Conservation (phyloP, 2,113 vertebrate species). For the Paramormyrops kingsleyae region DNA sequence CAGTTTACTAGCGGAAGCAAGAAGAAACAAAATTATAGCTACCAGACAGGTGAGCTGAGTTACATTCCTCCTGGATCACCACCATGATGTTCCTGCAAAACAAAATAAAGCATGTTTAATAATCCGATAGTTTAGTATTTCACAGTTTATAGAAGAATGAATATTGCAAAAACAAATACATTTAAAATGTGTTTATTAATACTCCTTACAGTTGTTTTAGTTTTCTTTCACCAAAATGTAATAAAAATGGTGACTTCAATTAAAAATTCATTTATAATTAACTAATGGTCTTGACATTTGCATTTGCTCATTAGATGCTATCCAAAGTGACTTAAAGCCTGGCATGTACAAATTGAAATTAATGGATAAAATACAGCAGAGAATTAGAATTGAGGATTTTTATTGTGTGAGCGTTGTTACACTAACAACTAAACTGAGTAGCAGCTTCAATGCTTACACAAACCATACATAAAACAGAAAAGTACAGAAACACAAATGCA, state of each 20-base stretch:
- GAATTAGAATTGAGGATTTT: neutral
- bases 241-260: neutral
- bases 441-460: neutral
- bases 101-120: neutral
- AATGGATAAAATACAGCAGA: neutral
- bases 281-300: neutral
- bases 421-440: neutral
- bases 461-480: neutral
- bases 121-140: neutral
- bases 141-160: neutral
- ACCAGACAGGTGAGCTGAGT: neutral
- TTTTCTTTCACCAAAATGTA: neutral
- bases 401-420: neutral
- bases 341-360: neutral
- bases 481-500: too few relatives aligned
- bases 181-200: neutral
- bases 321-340: neutral
- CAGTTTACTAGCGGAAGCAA: neutral
- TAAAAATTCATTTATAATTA: constrained; percentile 27
- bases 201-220: neutral
- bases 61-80: neutral
- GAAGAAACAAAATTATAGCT: neutral
- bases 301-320: neutral
- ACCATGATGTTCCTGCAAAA: neutral
- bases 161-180: neutral